A percentile compares a stretch with the other conserved stretches of the same genome.
Evolutionary conservation across 1,140 invertebrate genomes (phyloP).

Genomic region (Drosophila bifasciata): DNA sequence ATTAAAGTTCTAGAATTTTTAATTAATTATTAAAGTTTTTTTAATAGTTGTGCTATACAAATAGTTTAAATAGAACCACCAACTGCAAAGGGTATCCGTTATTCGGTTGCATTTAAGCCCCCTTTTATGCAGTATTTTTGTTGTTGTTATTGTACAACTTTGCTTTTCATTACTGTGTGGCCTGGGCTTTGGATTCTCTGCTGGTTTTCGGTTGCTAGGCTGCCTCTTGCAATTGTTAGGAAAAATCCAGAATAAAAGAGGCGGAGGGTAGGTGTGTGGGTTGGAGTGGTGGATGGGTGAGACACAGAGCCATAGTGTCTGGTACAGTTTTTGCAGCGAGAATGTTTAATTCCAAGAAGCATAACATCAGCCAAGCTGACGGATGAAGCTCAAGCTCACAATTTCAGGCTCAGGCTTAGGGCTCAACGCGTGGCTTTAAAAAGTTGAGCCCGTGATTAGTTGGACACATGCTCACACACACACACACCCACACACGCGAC

Average conservation of each 20-base stretch:
- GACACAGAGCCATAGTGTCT: slow-evolving; percentile 45
- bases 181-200: slow-evolving; percentile 38
- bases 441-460: slow-evolving; percentile 46
- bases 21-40: no score
- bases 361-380: slow-evolving; percentile 34
- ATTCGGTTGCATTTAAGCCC: no score
- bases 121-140: no score
- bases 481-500: slow-evolving; percentile 12
- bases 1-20: no score
- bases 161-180: slow-evolving; percentile 65
- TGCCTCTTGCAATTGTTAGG: slow-evolving; percentile 53
- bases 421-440: slow-evolving; percentile 7
- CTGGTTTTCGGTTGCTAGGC: slow-evolving; percentile 64
- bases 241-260: slow-evolving; percentile 28
- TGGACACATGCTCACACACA: slow-evolving; percentile 43
- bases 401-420: slow-evolving; percentile 13
- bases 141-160: slow-evolving; percentile 57
- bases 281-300: slow-evolving; percentile 14
- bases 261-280: slow-evolving; percentile 15
- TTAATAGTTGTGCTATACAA: no score
- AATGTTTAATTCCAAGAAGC: slow-evolving; percentile 15
- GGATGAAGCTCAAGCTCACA: slow-evolving; percentile 15
- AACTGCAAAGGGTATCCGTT: no score
- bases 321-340: slow-evolving; percentile 44
- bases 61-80: no score